Conservation (phyloP, 2,888 invertebrate species). For the Heliconius sara region DNA sequence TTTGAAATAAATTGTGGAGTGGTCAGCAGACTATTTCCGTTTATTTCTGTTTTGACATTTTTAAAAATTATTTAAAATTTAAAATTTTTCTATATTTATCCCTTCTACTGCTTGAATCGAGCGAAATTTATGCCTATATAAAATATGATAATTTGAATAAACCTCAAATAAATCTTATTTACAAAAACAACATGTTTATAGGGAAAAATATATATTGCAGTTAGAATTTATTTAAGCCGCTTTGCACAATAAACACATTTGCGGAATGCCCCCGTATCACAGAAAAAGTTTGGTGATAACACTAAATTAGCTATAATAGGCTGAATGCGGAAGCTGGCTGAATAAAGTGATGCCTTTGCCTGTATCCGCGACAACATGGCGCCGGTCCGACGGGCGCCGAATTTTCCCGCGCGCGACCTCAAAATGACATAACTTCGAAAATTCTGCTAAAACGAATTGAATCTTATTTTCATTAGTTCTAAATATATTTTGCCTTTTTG, state of each 20-base stretch:
- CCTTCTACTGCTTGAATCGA: not conserved
- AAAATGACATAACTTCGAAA: conserved; percentile 49
- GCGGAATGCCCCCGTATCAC: conserved; percentile 53
- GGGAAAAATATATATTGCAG: conserved; percentile 19
- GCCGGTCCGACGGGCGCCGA: conserved; percentile 74
- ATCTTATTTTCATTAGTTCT: conserved; percentile 29
- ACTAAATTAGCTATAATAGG: conserved; percentile 76
- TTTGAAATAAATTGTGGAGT: no score
- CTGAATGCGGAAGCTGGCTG: conserved; percentile 69
- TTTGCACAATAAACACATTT: conserved; percentile 51
- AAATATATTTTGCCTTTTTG: conserved; percentile 48
- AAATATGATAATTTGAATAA: not conserved
- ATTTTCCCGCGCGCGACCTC: conserved; percentile 56
- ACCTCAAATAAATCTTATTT: not conserved
- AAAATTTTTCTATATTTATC: not conserved
- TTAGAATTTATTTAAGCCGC: conserved; percentile 24
- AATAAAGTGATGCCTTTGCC: conserved; percentile 63
- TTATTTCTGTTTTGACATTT: no score
- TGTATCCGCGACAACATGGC: conserved; percentile 67
- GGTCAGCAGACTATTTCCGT: no score
- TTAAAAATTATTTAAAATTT: no score
- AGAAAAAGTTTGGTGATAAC: conserved; percentile 65
- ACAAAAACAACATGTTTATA: not conserved
- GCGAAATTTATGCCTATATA: not conserved
- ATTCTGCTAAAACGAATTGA: conserved; percentile 18